phyloP scores from a whole-genome alignment of 2,797 vertebrate species.

The Clarias fuscus region DNA sequence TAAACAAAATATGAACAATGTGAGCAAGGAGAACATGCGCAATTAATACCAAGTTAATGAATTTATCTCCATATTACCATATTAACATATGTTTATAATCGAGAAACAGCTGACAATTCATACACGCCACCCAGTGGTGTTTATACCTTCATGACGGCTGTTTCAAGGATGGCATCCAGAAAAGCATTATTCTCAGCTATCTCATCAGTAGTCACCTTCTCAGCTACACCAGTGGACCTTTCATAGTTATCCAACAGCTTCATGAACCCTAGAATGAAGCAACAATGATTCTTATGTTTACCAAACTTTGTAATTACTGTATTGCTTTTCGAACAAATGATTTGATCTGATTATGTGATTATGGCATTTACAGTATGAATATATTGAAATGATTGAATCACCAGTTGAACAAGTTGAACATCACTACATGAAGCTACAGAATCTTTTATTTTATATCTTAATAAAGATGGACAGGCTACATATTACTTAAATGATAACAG shows the following conservation, averaged over 20 bases:
- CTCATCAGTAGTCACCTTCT: conserved; percentile 81
- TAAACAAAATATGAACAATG: not conserved
- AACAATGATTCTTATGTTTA: not conserved
- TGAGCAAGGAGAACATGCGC: not conserved
- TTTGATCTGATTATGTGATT: not conserved
- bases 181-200: conserved; percentile 76
- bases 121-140: not conserved
- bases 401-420: not conserved
- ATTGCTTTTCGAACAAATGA: not conserved
- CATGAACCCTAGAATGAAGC: conserved; percentile 70
- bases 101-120: not conserved
- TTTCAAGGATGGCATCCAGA: conserved; percentile 80
- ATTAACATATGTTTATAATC: not conserved
- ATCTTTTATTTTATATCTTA: not conserved
- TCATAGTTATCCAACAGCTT: conserved; percentile 87
- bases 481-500: no score
- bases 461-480: not conserved
- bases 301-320: not conserved
- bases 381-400: not conserved
- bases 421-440: not conserved
- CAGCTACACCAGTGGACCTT: conserved; percentile 76
- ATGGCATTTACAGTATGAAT: not conserved
- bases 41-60: not conserved
- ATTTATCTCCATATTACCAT: not conserved
- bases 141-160: conserved; percentile 82